Base-by-base conservation (phyloP, 1,140 invertebrate genomes). In the Drosophila ananassae region DNA sequence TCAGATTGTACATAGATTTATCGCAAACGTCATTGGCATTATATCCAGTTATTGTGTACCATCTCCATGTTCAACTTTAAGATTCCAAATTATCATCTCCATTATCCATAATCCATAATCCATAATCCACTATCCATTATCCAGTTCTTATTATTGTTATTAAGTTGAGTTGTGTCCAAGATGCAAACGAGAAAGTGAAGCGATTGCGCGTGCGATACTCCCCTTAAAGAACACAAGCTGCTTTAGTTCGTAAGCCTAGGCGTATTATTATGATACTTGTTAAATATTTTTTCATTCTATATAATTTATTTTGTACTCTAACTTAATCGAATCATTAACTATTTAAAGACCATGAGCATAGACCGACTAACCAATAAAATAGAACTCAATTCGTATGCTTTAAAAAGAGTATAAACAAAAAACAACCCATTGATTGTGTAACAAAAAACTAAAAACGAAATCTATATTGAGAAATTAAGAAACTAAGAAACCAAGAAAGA, bases 271-370 rank as follows among this genome's bases (percentile, higher is more conserved):
- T 9, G 5, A 34, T 73, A 73, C 50, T 47, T 74, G 52, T 63
- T 74, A 74, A 72, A 61, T 48, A 75, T 78, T 85, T 80, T 85
- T 78, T 57, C 82, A 87, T 82, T 87, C 58, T 64, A 66, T 61
- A 68, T 85, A 87, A 85, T 85, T 85, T 87, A 87, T 85, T 87
- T 76, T 85, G 78, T 85, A 87, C 73, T 75, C 51, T 75, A 64
- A 61, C 32, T 30, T 57, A 59, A 77, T 61, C 34, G 46, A 73
- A 80, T 69, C 59, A 55, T 69, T 52, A 80, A 74, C 73, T 76
- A 87, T 76, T 82, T 82, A 68, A 74, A 87, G 79, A 83, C 79
- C 83, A 55, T 78, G 76, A 83, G 79, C 79, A 67, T 83, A 85
- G 74, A 85, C 87, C 87, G 74, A 85, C 83, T 87, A 87, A 74